phyloP scores from a whole-genome alignment of 1,140 invertebrate species.

The Cataglyphis hispanica region DNA sequence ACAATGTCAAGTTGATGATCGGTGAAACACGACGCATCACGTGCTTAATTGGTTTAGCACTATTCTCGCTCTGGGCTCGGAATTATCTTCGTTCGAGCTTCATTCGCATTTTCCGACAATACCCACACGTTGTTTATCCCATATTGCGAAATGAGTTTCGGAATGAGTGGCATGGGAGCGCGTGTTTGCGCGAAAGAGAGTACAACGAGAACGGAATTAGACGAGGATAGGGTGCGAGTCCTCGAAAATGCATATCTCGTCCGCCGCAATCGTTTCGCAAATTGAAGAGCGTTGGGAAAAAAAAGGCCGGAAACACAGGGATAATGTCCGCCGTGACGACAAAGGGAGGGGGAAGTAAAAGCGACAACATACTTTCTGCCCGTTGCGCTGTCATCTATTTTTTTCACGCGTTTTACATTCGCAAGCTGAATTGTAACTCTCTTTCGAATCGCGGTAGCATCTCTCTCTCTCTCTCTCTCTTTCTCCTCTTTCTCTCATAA shows the following conservation, averaged over 20 bases:
- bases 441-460: neutral
- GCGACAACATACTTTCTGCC: slow-evolving; percentile 24
- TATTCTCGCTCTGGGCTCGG: neutral
- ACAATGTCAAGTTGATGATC: slow-evolving; percentile 23
- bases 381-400: slow-evolving; percentile 20
- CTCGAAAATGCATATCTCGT: slow-evolving; percentile 61
- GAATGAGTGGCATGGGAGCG: slow-evolving; percentile 54
- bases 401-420: slow-evolving; percentile 44
- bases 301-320: neutral
- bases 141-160: slow-evolving; percentile 70
- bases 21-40: neutral
- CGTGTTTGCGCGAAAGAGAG: slow-evolving; percentile 19
- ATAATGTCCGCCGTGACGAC: too few relatives aligned
- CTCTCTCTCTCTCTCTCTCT: neutral
- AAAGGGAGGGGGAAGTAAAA: neutral
- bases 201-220: neutral
- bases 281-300: slow-evolving; percentile 48
- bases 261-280: slow-evolving; percentile 51
- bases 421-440: slow-evolving; percentile 9
- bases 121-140: slow-evolving; percentile 66
- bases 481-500: neutral
- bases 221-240: slow-evolving; percentile 2
- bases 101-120: slow-evolving; percentile 61
- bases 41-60: slow-evolving; percentile 63
- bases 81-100: slow-evolving; percentile 19